These are phyloP conservation scores for Drosophila barbarae DNA, from an alignment of 2,888 invertebrate species.

Conservation along the genomic window DNA sequence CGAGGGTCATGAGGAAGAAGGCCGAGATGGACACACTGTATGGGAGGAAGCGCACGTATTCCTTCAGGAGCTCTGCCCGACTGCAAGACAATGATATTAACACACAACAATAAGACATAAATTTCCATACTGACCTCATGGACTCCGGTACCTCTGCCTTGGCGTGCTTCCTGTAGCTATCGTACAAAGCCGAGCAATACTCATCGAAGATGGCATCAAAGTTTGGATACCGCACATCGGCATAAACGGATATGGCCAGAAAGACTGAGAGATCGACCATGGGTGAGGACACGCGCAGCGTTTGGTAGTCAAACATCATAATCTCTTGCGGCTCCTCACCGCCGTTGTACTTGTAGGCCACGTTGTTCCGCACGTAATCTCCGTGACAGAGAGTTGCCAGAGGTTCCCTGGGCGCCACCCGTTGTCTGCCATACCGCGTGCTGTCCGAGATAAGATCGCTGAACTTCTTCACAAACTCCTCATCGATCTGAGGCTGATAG, in stretches of 20 bases:
- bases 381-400: slow-evolving; percentile 77
- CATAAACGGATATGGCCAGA: slow-evolving; percentile 69
- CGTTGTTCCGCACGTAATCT: slow-evolving; percentile 78
- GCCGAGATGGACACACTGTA: slow-evolving; percentile 62
- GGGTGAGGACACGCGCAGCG: slow-evolving; percentile 72
- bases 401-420: slow-evolving; percentile 74
- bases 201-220: slow-evolving; percentile 73
- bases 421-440: slow-evolving; percentile 57
- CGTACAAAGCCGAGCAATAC: slow-evolving; percentile 67
- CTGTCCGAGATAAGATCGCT: slow-evolving; percentile 43
- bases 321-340: slow-evolving; percentile 60
- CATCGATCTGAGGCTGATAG: slow-evolving; percentile 65
- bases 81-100: slow-evolving; percentile 41
- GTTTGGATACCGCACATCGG: slow-evolving; percentile 67
- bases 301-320: slow-evolving; percentile 80
- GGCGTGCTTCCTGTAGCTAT: slow-evolving; percentile 43
- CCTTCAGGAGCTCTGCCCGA: slow-evolving; percentile 66
- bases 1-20: slow-evolving; percentile 67
- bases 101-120: too few relatives aligned
- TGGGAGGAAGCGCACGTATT: slow-evolving; percentile 74
- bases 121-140: slow-evolving; percentile 61
- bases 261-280: slow-evolving; percentile 69
- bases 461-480: slow-evolving; percentile 64
- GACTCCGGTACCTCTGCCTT: slow-evolving; percentile 60
- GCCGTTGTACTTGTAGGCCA: slow-evolving; percentile 72